Evolutionary conservation across 2,888 invertebrate genomes (phyloP).

Genomic region (Boloria selene): DNA sequence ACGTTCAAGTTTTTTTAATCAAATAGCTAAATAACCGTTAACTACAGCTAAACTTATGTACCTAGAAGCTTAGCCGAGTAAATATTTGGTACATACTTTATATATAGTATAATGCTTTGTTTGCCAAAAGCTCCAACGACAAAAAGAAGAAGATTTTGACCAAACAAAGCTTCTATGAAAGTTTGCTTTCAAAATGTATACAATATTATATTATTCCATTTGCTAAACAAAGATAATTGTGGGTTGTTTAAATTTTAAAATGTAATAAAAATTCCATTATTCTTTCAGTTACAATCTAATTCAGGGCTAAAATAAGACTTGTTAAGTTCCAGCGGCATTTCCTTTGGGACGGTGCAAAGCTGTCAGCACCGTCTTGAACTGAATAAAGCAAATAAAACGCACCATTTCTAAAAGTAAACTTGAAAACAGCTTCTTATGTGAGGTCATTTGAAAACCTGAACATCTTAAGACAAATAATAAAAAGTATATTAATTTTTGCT

Average conservation of each 20-base stretch:
- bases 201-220: too few species aligned
- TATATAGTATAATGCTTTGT: background rate
- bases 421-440: slow-evolving; percentile 39
- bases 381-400: slow-evolving; percentile 47
- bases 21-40: slow-evolving; percentile 33
- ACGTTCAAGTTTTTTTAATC: slow-evolving; percentile 37
- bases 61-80: background rate
- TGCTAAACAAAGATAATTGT: background rate
- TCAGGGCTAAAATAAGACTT: slow-evolving; percentile 46
- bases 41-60: slow-evolving; percentile 4
- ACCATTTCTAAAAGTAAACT: slow-evolving; percentile 43
- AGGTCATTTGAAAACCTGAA: slow-evolving; percentile 35
- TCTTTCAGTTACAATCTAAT: slow-evolving; percentile 45
- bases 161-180: too few species aligned
- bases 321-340: slow-evolving; percentile 46
- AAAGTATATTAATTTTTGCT: background rate
- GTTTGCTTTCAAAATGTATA: too few species aligned
- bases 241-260: slow-evolving; percentile 33
- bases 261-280: slow-evolving; percentile 37
- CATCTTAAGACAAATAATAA: slow-evolving; percentile 7
- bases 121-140: too few species aligned
- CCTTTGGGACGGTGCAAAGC: slow-evolving; percentile 46
- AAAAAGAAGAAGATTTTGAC: too few species aligned
- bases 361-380: slow-evolving; percentile 46
- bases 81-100: background rate